phyloP scores from a whole-genome alignment of 2,797 vertebrate species.

The Cynodonichthys magdalenae region DNA sequence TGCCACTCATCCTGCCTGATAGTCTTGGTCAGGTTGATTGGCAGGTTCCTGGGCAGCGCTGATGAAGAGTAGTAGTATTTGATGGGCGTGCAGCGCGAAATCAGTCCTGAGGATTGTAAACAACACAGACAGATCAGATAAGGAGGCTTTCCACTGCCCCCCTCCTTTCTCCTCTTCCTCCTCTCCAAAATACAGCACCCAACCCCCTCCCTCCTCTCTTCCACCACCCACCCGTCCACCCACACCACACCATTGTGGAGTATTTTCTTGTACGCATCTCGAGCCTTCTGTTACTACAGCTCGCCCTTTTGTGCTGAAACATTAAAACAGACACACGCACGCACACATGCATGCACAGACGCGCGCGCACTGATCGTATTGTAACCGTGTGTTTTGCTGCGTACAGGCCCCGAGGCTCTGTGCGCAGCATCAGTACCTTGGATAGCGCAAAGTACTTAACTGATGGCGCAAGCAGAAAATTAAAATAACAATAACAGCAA shows the following conservation, averaged over 20 bases:
- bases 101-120: conserved; percentile 83
- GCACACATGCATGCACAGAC: background rate
- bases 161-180: conserved; percentile 47
- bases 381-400: conserved; percentile 56
- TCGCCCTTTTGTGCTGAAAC: conserved; percentile 45
- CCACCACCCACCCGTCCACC: conserved; percentile 49
- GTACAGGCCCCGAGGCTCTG: conserved; percentile 61
- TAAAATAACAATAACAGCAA: conserved; percentile 19
- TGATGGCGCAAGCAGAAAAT: conserved; percentile 17
- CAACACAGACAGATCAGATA: conserved; percentile 60
- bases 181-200: conserved; percentile 34
- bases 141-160: conserved; percentile 52
- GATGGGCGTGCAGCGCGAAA: conserved; percentile 88
- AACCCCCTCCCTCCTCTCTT: conserved; percentile 21
- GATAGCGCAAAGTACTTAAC: conserved; percentile 70
- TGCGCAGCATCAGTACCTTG: conserved; percentile 80
- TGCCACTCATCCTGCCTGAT: conserved; percentile 95
- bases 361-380: conserved; percentile 14
- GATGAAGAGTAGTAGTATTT: conserved; percentile 95
- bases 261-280: conserved; percentile 54
- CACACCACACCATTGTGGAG: conserved; percentile 62
- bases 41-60: conserved; percentile 87
- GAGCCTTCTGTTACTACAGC: conserved; percentile 61
- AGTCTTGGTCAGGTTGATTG: conserved; percentile 90
- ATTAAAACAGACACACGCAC: conserved; percentile 12